phyloP scores from a whole-genome alignment of 2,113 vertebrate species.

The Actinemys pallida region DNA sequence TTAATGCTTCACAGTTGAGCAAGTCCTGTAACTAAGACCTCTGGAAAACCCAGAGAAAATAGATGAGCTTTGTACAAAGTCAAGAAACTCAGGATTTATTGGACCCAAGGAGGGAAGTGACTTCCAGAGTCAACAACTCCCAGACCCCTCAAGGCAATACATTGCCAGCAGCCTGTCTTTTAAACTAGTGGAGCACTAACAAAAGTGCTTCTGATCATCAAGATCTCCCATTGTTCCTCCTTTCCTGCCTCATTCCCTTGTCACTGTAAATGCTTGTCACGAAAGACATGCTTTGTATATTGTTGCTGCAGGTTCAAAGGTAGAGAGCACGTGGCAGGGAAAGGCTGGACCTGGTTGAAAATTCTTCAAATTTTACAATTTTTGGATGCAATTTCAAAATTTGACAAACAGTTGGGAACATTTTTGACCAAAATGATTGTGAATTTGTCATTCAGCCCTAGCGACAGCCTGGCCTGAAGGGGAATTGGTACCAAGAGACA shows the following conservation, averaged over 20 bases:
- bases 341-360: background rate
- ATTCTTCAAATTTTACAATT: background rate
- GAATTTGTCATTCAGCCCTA: background rate
- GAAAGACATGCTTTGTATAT: background rate
- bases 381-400: background rate
- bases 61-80: slow-evolving; percentile 59
- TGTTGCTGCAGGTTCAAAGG: background rate
- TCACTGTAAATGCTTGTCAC: background rate
- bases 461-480: background rate
- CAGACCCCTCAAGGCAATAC: background rate
- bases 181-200: slow-evolving; percentile 21
- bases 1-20: slow-evolving; percentile 53
- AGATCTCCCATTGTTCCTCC: background rate
- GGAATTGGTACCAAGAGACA: background rate
- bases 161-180: slow-evolving; percentile 47
- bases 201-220: background rate
- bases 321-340: background rate
- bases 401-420: background rate
- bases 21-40: slow-evolving; percentile 49
- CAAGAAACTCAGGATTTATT: slow-evolving; percentile 60
- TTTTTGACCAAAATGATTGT: background rate
- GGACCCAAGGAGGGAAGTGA: slow-evolving; percentile 54
- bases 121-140: background rate
- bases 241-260: background rate
- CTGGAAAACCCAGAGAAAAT: slow-evolving; percentile 55